A percentile compares a stretch with the other conserved stretches of the same genome.
phyloP scores from a whole-genome alignment of 2,113 vertebrate species.

The Dromas ardeola region DNA sequence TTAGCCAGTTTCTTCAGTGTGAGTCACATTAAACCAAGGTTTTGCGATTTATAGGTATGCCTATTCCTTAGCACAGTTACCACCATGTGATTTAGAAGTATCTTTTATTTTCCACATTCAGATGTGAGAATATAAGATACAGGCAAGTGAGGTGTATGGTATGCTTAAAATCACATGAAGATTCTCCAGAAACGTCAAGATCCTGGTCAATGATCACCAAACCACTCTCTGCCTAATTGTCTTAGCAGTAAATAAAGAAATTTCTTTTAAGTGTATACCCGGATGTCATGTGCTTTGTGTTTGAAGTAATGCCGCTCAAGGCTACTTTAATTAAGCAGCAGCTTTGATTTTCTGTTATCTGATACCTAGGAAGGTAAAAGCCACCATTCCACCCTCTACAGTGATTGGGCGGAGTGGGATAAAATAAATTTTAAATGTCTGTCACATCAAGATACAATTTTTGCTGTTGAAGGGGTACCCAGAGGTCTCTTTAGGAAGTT shows the following conservation, averaged over 20 bases:
- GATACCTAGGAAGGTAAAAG: not conserved
- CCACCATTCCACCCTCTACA: not conserved
- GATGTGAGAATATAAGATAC: not conserved
- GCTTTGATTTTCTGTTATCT: not conserved
- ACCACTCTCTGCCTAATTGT: not conserved
- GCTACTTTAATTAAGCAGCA: not conserved
- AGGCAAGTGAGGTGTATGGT: not conserved
- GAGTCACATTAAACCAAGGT: not conserved
- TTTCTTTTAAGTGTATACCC: not conserved
- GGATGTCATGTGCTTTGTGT: not conserved
- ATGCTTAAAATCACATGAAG: not conserved
- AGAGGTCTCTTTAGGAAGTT: not conserved
- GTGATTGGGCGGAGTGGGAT: too few species aligned
- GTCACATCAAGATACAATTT: not conserved
- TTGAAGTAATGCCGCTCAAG: not conserved
- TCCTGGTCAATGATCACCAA: not conserved
- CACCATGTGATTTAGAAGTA: not conserved
- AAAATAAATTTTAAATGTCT: not conserved
- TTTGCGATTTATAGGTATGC: not conserved
- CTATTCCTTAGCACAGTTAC: not conserved
- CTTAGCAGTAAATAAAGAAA: not conserved
- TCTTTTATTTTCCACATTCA: not conserved
- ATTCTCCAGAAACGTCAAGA: not conserved
- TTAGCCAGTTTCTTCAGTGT: not conserved
- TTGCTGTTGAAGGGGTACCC: not conserved